A percentile compares a stretch with the other conserved stretches of the same genome.
phyloP scores from a whole-genome alignment of 2,113 vertebrate genomes.

The Charina bottae region DNA sequence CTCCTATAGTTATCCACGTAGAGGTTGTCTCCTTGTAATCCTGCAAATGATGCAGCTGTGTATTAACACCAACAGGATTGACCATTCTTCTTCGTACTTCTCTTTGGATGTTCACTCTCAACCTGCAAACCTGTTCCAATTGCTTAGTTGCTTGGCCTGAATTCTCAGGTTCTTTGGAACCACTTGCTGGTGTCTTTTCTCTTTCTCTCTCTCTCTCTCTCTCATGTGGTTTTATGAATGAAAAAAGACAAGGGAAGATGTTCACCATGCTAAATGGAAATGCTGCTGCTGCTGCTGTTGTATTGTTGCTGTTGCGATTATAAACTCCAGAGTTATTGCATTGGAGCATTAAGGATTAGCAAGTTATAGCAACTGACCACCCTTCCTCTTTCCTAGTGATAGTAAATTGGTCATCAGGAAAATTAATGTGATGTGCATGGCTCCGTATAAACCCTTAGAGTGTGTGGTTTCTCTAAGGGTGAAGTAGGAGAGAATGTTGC shows the following conservation, averaged over 20 bases:
- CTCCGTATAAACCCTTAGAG: neutral
- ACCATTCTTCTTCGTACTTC: neutral
- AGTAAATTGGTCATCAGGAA: neutral
- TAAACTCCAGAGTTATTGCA: neutral
- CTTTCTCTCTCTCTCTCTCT: neutral
- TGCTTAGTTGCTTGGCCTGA: neutral
- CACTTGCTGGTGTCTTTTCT: too few relatives aligned
- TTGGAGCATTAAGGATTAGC: neutral
- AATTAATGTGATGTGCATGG: too few relatives aligned
- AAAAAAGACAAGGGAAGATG: neutral
- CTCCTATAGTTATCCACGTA: conserved; percentile 20
- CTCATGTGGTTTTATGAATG: neutral
- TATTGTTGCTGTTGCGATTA: neutral
- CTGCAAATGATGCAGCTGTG: neutral
- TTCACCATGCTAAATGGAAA: neutral
- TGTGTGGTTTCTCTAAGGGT: neutral
- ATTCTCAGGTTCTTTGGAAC: neutral
- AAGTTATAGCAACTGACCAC: neutral
- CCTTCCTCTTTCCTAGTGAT: neutral
- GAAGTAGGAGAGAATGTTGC: neutral
- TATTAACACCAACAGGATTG: neutral
- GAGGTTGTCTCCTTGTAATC: neutral
- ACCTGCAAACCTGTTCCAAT: neutral
- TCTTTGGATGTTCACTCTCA: neutral
- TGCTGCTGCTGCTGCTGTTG: neutral